phyloP scores from a whole-genome alignment of 1,140 invertebrate genomes.

The Nylanderia fulva region DNA sequence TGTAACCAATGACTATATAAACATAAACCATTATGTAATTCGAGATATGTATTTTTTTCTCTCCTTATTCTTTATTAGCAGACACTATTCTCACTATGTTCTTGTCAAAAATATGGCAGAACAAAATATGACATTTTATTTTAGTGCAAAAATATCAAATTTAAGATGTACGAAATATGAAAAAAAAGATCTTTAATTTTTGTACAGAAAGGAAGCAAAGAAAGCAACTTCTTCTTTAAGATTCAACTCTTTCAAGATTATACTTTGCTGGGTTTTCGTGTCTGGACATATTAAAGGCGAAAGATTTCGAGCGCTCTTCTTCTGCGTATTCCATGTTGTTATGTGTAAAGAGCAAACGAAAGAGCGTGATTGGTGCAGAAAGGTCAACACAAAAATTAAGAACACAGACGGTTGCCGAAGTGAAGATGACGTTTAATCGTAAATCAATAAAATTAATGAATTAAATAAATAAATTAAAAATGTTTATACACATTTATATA shows the following conservation, averaged over 20 bases:
- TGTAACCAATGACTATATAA: not conserved
- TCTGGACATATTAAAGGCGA: constrained; percentile 9
- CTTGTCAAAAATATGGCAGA: not conserved
- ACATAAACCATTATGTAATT: constrained; percentile 1
- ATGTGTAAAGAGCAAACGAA: not conserved
- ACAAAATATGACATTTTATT: constrained; percentile 15
- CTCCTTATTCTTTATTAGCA: not conserved
- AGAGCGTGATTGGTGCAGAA: constrained; percentile 54
- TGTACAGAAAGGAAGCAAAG: not conserved
- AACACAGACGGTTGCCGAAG: constrained; percentile 80
- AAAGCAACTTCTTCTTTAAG: not conserved
- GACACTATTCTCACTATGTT: not conserved
- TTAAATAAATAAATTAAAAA: constrained; percentile 86
- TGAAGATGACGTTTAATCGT: constrained; percentile 84
- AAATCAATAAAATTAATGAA: constrained; percentile 86
- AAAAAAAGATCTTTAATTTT: not conserved
- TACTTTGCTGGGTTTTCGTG: not conserved
- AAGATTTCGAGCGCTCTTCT: constrained; percentile 25
- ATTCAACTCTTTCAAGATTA: not conserved
- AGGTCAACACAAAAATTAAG: constrained; percentile 76
- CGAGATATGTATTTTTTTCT: not conserved
- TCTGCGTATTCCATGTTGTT: not conserved
- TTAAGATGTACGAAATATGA: not conserved
- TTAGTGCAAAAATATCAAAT: not conserved
- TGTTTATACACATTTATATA: constrained; percentile 84